Evolutionary conservation across 2,113 vertebrate genomes (phyloP).

Genomic region (Carassius auratus): DNA sequence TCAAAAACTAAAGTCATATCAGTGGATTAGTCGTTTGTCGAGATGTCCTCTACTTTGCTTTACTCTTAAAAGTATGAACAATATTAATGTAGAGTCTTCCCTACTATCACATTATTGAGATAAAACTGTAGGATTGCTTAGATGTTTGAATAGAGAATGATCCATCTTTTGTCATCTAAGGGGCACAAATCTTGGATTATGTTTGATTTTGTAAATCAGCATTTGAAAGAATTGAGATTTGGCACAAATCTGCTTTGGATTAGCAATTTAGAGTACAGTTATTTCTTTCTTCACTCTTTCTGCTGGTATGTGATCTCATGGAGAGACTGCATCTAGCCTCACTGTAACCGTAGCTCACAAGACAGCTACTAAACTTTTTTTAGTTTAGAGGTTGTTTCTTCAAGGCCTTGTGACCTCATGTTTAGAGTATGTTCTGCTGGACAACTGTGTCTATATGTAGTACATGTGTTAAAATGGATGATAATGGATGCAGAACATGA

Average conservation of each 20-base stretch:
- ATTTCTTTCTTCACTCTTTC: slow-evolving; percentile 4
- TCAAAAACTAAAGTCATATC: not conserved
- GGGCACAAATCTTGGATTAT: slow-evolving; percentile 1
- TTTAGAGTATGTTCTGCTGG: slow-evolving; percentile 14
- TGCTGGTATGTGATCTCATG: slow-evolving; percentile 42
- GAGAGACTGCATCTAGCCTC: not conserved
- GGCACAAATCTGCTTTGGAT: slow-evolving; percentile 55
- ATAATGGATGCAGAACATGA: not conserved
- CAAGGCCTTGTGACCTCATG: slow-evolving; percentile 6
- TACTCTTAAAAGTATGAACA: slow-evolving; percentile 41
- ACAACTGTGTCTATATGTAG: slow-evolving; percentile 9
- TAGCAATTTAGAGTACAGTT: slow-evolving; percentile 20
- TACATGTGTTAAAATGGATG: not conserved
- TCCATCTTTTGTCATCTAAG: not conserved
- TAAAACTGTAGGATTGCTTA: not conserved
- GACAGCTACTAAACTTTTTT: not conserved
- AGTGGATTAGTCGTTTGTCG: slow-evolving; percentile 1
- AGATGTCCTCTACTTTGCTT: slow-evolving; percentile 32
- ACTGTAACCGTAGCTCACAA: not conserved
- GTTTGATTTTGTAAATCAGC: not conserved
- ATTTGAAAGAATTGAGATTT: slow-evolving; percentile 54
- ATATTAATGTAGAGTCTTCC: not conserved
- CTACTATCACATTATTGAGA: not conserved
- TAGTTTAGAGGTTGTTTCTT: not conserved
- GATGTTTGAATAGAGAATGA: not conserved